Percentiles rank a stretch among this genome's conserved stretches.
Evolutionary conservation across 2,888 invertebrate species (phyloP).

Genomic region (Poecilobothrus nobilitatus): DNA sequence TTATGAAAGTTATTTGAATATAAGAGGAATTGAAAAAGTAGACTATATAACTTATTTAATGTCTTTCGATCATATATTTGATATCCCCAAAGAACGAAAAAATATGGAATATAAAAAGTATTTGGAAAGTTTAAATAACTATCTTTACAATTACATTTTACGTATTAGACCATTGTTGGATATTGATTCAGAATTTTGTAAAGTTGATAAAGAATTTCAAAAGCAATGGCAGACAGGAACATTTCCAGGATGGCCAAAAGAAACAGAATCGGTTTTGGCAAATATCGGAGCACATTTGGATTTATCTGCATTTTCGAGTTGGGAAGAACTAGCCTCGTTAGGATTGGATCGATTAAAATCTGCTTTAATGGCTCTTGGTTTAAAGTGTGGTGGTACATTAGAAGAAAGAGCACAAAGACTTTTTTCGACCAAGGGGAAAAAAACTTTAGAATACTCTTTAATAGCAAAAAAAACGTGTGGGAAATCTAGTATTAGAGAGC

Average conservation of each 20-base stretch:
- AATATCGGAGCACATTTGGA: slow-evolving; percentile 95
- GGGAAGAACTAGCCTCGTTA: slow-evolving; percentile 93
- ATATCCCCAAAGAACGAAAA: slow-evolving; percentile 84
- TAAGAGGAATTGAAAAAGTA: slow-evolving; percentile 93
- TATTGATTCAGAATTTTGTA: slow-evolving; percentile 67
- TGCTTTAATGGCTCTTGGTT: slow-evolving; percentile 87
- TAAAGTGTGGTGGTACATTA: slow-evolving; percentile 97
- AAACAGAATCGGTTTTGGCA: slow-evolving; percentile 84
- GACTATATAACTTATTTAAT: slow-evolving; percentile 94
- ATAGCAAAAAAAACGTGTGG: slow-evolving; percentile 80
- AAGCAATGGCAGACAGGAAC: slow-evolving; percentile 79
- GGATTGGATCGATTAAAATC: slow-evolving; percentile 96
- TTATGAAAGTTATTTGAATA: slow-evolving; percentile 90
- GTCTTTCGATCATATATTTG: slow-evolving; percentile 90
- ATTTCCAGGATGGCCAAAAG: slow-evolving; percentile 97
- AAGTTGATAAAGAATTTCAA: slow-evolving; percentile 70
- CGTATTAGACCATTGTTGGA: slow-evolving; percentile 82
- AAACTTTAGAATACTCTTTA: slow-evolving; percentile 81
- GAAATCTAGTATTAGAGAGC: slow-evolving; percentile 44
- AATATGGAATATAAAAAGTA: slow-evolving; percentile 83
- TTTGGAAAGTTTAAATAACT: slow-evolving; percentile 71
- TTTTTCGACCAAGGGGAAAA: slow-evolving; percentile 92
- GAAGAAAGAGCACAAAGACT: slow-evolving; percentile 95
- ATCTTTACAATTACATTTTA: slow-evolving; percentile 72
- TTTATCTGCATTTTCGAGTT: slow-evolving; percentile 94